Conservation (phyloP, 2,888 invertebrate species). For the Alsophila aescularia region DNA sequence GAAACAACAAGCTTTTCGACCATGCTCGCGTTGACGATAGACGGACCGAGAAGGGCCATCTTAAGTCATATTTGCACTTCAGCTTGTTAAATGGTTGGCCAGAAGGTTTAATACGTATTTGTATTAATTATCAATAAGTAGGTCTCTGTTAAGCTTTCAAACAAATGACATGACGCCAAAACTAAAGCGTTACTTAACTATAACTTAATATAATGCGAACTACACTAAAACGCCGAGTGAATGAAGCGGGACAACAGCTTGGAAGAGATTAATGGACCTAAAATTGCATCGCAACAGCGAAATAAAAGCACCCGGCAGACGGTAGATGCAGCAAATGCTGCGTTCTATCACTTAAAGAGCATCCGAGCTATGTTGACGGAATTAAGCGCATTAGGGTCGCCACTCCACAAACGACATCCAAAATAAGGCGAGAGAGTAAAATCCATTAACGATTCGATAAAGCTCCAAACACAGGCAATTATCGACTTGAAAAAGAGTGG, state of each 20-base stretch:
- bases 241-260: constrained; percentile 64
- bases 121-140: too few species aligned
- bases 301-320: constrained; percentile 70
- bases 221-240: constrained; percentile 45
- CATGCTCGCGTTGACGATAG: too few species aligned
- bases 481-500: neutral
- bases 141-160: neutral
- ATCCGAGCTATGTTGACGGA: constrained; percentile 48
- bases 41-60: too few species aligned
- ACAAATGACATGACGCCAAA: neutral
- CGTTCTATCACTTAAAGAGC: constrained; percentile 67
- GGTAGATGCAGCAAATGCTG: constrained; percentile 59
- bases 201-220: constrained; percentile 44
- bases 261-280: constrained; percentile 78
- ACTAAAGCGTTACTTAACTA: constrained; percentile 14
- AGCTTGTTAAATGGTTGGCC: too few species aligned
- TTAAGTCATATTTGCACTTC: too few species aligned
- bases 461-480: neutral
- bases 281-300: constrained; percentile 78
- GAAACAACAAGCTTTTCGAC: too few species aligned
- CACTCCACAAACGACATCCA: neutral
- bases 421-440: neutral
- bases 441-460: neutral
- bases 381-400: constrained; percentile 44
- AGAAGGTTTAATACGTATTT: too few species aligned